Base-by-base conservation (phyloP, 2,888 invertebrate genomes). In the Dysmachus trigonus region DNA sequence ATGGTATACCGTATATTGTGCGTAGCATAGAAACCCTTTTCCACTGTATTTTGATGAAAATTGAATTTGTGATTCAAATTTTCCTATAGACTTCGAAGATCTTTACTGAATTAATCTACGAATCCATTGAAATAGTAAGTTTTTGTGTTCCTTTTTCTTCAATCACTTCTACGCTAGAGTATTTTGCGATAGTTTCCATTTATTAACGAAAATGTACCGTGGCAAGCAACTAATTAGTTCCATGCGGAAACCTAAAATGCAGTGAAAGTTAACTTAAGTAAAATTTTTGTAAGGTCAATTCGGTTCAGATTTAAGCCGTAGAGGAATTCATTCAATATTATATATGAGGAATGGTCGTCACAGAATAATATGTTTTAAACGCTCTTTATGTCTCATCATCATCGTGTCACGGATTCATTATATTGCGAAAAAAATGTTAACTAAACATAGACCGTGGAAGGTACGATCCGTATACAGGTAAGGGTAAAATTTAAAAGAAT, bases 131-230 rank as follows among this genome's bases (percentile, higher is more conserved):
- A 35, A n/a, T 33, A 74, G 31, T 31, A 27, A 27, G 10, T 27
- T 8, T 10, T 10, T 62, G 18, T 2, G 22, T 62, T 53, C 53
- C 53, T 53, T 62, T 53, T 62, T 22, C 27, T 62, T 62, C 18
- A 47, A 47, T 62, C 22, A 27, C 62, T 62, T 22, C 22, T 62
- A 62, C 62, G 1, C 27, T 4, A 3, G 18, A 22, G 8, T 62
- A 10, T 62, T n/a, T 53, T 62, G 62, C 27, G 22, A 62, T 30
- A 62, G 81, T 33, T 53, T 62, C 81, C 81, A 53, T 81, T 62
- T 79, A 27, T 81, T 53, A 81, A 62, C 31, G 35, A 81, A 81
- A 81, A 53, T 51, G 15, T 81, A 81, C 62, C 81, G 62, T 81
- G 62, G 31, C 35, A 27, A 62, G 53, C 27, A 53, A n/a, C 22